Evolutionary conservation across 2,113 vertebrate species (phyloP).

Genomic region (Pyxicephalus adspersus): DNA sequence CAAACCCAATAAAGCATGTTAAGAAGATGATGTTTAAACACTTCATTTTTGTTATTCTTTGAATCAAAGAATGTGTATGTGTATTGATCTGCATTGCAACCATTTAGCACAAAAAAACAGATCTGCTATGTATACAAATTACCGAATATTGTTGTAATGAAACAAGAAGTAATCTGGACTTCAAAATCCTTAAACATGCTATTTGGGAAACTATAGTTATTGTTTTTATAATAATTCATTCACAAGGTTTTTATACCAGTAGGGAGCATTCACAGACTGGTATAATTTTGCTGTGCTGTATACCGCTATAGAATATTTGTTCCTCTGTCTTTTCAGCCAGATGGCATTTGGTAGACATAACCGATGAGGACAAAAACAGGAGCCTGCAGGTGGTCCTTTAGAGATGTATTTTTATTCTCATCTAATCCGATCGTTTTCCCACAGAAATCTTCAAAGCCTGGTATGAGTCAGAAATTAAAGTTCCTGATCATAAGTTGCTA

Average conservation of each 20-base stretch:
- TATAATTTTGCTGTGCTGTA: slow-evolving; percentile 75
- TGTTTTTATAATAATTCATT: too few relatives aligned
- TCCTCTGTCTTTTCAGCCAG: slow-evolving; percentile 78
- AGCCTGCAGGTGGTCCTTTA: slow-evolving; percentile 67
- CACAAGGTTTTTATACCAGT: slow-evolving; percentile 67
- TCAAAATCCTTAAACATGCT: too few relatives aligned
- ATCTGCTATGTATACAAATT: too few relatives aligned
- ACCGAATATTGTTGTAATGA: too few relatives aligned
- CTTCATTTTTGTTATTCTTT: too few relatives aligned
- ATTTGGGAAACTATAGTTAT: too few relatives aligned
- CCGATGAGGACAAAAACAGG: slow-evolving; percentile 65
- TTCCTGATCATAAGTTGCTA: slow-evolving; percentile 24
- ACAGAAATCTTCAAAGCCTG: slow-evolving; percentile 23
- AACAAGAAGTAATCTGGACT: too few relatives aligned
- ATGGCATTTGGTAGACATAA: slow-evolving; percentile 79
- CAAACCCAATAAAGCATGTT: too few relatives aligned
- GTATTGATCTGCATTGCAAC: too few relatives aligned
- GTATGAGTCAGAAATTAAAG: slow-evolving; percentile 21
- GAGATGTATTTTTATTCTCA: slow-evolving; percentile 60
- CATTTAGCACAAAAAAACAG: too few relatives aligned
- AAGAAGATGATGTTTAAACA: too few relatives aligned
- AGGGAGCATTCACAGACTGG: slow-evolving; percentile 67
- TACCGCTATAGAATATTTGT: slow-evolving; percentile 76
- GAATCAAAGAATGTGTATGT: too few relatives aligned
- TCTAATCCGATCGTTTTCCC: slow-evolving; percentile 58